phyloP scores from a whole-genome alignment of 2,113 vertebrate species.

The Psephotus haematonotus region DNA sequence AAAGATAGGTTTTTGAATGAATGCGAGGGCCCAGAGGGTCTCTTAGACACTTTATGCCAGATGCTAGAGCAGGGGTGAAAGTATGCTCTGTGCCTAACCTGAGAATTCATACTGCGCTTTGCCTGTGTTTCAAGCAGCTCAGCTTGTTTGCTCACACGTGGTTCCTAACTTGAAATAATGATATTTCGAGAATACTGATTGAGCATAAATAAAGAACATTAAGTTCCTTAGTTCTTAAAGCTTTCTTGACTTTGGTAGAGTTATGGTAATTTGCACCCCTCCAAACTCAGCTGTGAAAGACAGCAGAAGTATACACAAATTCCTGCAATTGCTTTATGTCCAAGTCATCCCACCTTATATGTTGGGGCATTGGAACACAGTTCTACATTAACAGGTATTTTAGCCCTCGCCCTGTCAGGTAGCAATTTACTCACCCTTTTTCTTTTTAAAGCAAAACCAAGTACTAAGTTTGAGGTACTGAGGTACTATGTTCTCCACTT shows the following conservation, averaged over 20 bases:
- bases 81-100: neutral
- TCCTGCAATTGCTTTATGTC: neutral
- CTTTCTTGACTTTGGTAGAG: neutral
- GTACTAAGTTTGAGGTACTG: accelerated
- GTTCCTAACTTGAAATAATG: neutral
- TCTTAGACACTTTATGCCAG: neutral
- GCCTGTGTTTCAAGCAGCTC: neutral
- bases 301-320: neutral
- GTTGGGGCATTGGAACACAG: accelerated
- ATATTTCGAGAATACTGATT: neutral
- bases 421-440: accelerated
- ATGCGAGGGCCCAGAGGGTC: neutral
- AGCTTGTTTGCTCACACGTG: neutral
- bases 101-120: neutral
- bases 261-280: accelerated
- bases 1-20: neutral
- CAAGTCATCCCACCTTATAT: accelerated
- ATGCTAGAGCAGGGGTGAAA: neutral
- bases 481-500: accelerated
- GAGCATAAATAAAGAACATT: neutral
- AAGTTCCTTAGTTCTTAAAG: neutral
- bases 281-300: neutral
- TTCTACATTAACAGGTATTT: neutral
- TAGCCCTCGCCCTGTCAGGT: neutral
- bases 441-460: neutral